Conservation (phyloP, 2,888 invertebrate genomes). For the Lasiommata megera region DNA sequence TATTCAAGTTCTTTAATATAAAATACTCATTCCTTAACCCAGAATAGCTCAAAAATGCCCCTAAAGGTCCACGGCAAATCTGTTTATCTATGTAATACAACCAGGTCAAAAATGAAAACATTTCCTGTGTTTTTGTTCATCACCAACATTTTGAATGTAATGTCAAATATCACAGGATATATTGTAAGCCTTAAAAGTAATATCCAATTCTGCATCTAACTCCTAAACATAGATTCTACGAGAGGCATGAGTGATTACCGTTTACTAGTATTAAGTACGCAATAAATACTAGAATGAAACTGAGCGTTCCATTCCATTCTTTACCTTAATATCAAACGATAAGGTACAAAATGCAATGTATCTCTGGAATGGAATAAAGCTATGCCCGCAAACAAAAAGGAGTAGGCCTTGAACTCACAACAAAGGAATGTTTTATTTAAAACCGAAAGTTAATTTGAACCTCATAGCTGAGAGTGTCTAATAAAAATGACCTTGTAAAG, state of each 20-base stretch:
- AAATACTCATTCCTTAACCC: too few relatives aligned
- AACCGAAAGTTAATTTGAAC: constrained; percentile 53
- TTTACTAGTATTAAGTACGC: not conserved
- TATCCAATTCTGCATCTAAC: too few relatives aligned
- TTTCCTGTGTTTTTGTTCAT: too few relatives aligned
- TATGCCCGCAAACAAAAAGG: constrained; percentile 31
- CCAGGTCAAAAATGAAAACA: too few relatives aligned
- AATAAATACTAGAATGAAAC: not conserved
- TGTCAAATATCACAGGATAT: too few relatives aligned
- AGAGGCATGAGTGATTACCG: not conserved
- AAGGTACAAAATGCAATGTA: not conserved
- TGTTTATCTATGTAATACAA: too few relatives aligned
- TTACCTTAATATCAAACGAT: not conserved
- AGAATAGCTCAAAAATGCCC: too few relatives aligned
- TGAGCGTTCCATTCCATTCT: not conserved
- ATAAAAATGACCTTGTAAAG: constrained; percentile 29
- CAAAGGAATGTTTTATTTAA: constrained; percentile 52
- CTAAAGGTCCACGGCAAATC: too few relatives aligned
- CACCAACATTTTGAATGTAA: too few relatives aligned
- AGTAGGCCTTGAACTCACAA: constrained; percentile 65
- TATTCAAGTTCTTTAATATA: too few relatives aligned
- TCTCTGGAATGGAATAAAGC: not conserved
- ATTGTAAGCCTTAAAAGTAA: too few relatives aligned
- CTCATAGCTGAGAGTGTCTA: constrained; percentile 11
- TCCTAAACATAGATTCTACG: too few relatives aligned